phyloP scores from a whole-genome alignment of 2,113 vertebrate species.

The Apus apus region DNA sequence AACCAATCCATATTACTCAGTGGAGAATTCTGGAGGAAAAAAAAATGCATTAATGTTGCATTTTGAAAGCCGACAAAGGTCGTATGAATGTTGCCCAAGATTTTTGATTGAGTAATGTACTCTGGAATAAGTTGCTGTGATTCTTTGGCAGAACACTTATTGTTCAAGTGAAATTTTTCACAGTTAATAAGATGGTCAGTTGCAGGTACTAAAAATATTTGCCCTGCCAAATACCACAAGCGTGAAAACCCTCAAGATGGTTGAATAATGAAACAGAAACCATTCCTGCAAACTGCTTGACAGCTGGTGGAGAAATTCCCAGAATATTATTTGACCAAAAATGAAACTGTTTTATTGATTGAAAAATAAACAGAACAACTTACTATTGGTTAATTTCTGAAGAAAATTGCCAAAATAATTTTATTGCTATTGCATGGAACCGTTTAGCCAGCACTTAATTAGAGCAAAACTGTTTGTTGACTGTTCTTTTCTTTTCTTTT shows the following conservation, averaged over 20 bases:
- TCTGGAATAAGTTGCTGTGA: slow-evolving; percentile 50
- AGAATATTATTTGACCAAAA: not conserved
- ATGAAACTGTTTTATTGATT: not conserved
- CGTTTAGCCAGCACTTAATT: not conserved
- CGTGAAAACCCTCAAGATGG: slow-evolving; percentile 12
- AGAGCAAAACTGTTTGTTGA: not conserved
- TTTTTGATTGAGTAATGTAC: slow-evolving; percentile 44
- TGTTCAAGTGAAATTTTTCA: slow-evolving; percentile 56
- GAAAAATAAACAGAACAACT: not conserved
- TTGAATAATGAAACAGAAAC: slow-evolving; percentile 31
- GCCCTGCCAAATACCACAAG: slow-evolving; percentile 45
- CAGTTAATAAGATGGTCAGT: slow-evolving; percentile 56
- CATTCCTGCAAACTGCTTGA: slow-evolving; percentile 6
- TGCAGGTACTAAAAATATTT: slow-evolving; percentile 63
- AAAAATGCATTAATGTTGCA: slow-evolving; percentile 1
- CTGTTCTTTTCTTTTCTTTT: not conserved
- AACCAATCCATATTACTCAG: slow-evolving; percentile 18
- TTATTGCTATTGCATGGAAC: not conserved
- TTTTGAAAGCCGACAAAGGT: slow-evolving; percentile 52
- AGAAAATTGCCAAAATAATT: not conserved
- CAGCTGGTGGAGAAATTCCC: not conserved
- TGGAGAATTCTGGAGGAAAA: slow-evolving; percentile 7
- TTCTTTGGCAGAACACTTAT: slow-evolving; percentile 55
- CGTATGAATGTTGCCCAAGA: slow-evolving; percentile 42
- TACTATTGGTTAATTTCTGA: not conserved